A percentile compares a stretch with the other conserved stretches of the same genome.
phyloP scores from a whole-genome alignment of 2,888 invertebrate species.

The Scrobipalpa atriplicella region DNA sequence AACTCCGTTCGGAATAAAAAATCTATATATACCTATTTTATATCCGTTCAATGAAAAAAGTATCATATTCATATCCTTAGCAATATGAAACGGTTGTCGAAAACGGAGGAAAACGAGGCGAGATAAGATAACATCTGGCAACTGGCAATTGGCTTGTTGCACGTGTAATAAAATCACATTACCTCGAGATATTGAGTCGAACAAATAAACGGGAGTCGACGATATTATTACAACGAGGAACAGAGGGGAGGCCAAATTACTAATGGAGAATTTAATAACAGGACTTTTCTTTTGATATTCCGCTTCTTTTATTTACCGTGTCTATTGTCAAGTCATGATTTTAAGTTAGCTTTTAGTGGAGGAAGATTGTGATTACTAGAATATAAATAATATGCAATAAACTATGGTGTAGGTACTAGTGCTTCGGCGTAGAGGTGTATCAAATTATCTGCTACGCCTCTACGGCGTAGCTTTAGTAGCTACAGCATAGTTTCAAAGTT shows the following conservation, averaged over 20 bases:
- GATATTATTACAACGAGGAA: not conserved
- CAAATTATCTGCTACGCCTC: not conserved
- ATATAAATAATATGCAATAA: too few relatives aligned
- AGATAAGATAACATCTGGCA: not conserved
- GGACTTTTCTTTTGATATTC: not conserved
- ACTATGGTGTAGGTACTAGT: too few relatives aligned
- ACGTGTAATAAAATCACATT: constrained; percentile 6
- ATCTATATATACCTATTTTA: too few relatives aligned
- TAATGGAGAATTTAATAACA: not conserved
- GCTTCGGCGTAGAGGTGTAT: too few relatives aligned
- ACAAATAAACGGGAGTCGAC: not conserved
- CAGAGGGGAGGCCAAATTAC: not conserved
- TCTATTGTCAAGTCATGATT: not conserved
- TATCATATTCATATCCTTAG: not conserved
- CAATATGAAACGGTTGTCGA: not conserved
- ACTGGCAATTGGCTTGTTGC: not conserved
- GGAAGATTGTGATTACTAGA: too few relatives aligned
- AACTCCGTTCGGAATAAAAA: too few relatives aligned
- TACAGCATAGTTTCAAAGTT: too few relatives aligned
- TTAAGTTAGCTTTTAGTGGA: too few relatives aligned
- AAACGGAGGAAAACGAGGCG: not conserved
- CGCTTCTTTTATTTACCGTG: not conserved
- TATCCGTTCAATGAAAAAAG: not conserved
- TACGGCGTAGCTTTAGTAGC: too few relatives aligned
- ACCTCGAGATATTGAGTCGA: not conserved